Percentiles rank a stretch among this genome's conserved stretches.
phyloP scores from a whole-genome alignment of 37 sponge, comb jelly and placozoan species.

The Diacarnus erythraeanus region DNA sequence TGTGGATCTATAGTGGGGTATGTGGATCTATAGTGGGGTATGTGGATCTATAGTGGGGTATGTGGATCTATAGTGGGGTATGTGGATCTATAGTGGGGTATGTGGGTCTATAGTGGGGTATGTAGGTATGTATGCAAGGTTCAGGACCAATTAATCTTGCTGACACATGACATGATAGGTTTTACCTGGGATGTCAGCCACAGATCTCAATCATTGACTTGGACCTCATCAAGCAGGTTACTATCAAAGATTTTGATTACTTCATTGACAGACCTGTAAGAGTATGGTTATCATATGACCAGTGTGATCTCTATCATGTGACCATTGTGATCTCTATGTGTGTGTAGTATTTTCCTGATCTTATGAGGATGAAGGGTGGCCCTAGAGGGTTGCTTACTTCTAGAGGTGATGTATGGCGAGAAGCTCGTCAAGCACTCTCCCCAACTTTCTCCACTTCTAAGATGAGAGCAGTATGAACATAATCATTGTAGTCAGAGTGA shows the following conservation, averaged over 20 bases:
- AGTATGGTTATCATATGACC: neutral
- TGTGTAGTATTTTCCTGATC: slow-evolving; percentile 18
- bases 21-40: slow-evolving; percentile 54
- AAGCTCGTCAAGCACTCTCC: slow-evolving; percentile 47
- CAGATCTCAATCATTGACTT: slow-evolving; percentile 41
- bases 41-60: neutral
- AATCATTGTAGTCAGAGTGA: too few relatives aligned
- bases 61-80: slow-evolving; percentile 54
- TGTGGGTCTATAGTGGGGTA: neutral
- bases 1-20: too few relatives aligned
- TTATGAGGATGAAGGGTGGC: neutral
- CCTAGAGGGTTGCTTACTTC: slow-evolving; percentile 51
- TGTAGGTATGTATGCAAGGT: neutral
- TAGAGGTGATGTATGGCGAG: slow-evolving; percentile 53
- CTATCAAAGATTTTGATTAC: slow-evolving; percentile 46
- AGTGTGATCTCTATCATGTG: too few relatives aligned
- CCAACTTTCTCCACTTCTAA: slow-evolving; percentile 66
- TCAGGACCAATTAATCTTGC: too few relatives aligned
- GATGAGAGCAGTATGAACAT: slow-evolving; percentile 50
- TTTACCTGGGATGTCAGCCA: slow-evolving; percentile 49
- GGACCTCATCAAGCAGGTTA: slow-evolving; percentile 57
- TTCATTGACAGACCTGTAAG: slow-evolving; percentile 51
- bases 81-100: neutral
- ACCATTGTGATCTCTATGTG: neutral
- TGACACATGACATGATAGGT: too few relatives aligned